Base-by-base conservation (phyloP, 92 coral and sea anemone genomes). In the Chrysogorgia sp. region DNA sequence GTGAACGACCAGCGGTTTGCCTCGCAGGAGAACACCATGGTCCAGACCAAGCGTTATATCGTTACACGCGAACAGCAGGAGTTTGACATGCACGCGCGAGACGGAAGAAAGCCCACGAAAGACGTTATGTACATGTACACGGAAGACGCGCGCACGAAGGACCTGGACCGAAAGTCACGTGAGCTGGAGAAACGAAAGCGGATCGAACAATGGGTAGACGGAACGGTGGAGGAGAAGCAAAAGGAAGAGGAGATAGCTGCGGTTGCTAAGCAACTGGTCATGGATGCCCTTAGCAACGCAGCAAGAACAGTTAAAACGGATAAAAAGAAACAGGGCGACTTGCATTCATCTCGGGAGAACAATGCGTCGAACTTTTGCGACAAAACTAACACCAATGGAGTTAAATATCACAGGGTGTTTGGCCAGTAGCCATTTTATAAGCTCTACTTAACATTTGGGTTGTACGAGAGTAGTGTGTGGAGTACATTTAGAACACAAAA, bases 71-170 rank as follows among this genome's bases (percentile, higher is more conserved):
- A 68, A 45, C 75, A 68, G 58, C 75, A 21, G 26, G 28, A 41
- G 75, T 68, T 68, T n/a, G 57, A 31, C 75, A 68, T 68, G 75
- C 75, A 68, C 22, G 75, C 29, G 19, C 75, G 75, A 1, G 75
- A 68, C 26, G 75, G 75, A 68, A 45, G 75, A 5, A 58, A 68
- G 53, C 58, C 26, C 1, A 34, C 75, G 1, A 68, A 43, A 20
- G 75, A 30, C 23, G 75, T 68, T 43, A 34, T 68, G 4, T 58
- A 68, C 58, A 58, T 68, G 75, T 68, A 68, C 75, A 58, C 23
- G 34, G 45, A 9, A 47, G 58, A 49, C 58, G 57, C 75, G 58
- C 58, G 75, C 4, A 23, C 31, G 23, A 68, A 47, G 41, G 58
- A 10, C 2, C 31, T 41, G 58, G 34, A 68, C 41, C 31, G 75